Percentiles rank a stretch among this genome's conserved stretches.
Evolutionary conservation across 2,888 invertebrate genomes (phyloP).

Genomic region (Sturmia bella): DNA sequence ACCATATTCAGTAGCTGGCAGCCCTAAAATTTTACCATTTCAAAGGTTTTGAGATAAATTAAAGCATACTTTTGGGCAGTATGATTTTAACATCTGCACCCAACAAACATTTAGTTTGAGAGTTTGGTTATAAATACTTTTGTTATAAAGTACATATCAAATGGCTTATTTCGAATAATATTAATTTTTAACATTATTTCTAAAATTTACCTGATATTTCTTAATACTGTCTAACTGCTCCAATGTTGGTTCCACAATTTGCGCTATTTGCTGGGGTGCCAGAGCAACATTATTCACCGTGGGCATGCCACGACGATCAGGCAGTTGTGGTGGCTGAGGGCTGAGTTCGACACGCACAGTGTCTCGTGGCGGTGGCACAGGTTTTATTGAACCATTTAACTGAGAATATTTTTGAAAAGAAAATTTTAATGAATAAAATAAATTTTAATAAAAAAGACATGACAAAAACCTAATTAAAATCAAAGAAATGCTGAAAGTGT

Average conservation of each 20-base stretch:
- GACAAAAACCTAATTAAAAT: background rate
- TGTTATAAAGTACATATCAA: too few species aligned
- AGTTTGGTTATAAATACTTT: too few species aligned
- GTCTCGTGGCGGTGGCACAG: conserved; percentile 85
- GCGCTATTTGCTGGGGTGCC: conserved; percentile 80
- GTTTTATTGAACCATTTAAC: conserved; percentile 81
- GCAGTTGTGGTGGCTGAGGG: conserved; percentile 82
- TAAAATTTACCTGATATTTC: conserved; percentile 92
- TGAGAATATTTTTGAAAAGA: conserved; percentile 57
- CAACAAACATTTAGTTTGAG: too few species aligned
- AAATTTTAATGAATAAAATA: background rate
- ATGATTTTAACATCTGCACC: background rate
- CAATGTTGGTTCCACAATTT: conserved; percentile 86
- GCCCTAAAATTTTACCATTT: background rate
- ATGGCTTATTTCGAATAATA: too few species aligned
- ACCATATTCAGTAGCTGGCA: conserved; percentile 4
- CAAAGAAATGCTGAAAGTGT: conserved; percentile 41
- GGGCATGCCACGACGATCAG: conserved; percentile 84
- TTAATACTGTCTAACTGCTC: conserved; percentile 95
- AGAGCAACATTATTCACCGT: conserved; percentile 75
- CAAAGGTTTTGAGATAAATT: background rate
- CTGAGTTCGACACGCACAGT: conserved; percentile 85
- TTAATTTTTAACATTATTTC: too few species aligned
- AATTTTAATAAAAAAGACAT: background rate
- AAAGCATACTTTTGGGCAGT: conserved; percentile 18